Percentiles rank a stretch among this genome's conserved stretches.
These are phyloP conservation scores for Macquaria australasica DNA, from an alignment of 2,113 vertebrate genomes.

Conservation along the genomic window DNA sequence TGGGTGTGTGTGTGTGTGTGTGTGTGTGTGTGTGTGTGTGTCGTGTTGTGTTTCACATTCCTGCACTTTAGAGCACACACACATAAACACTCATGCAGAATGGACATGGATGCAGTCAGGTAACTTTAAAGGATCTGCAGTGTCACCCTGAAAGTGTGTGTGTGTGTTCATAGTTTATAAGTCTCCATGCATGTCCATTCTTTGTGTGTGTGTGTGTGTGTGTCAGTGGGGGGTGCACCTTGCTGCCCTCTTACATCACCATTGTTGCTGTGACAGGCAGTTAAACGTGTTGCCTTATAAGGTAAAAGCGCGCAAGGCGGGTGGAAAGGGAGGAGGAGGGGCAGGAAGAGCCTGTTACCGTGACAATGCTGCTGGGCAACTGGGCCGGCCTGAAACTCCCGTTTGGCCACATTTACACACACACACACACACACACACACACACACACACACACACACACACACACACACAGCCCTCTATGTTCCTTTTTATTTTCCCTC, in stretches of 20 bases:
- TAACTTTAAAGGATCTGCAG: neutral
- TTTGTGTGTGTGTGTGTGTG: conserved; percentile 19
- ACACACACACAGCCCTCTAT: neutral
- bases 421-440: neutral
- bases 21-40: neutral
- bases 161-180: neutral
- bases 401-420: conserved; percentile 71
- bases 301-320: conserved; percentile 72
- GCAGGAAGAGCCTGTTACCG: conserved; percentile 79
- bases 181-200: neutral
- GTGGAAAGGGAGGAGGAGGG: conserved; percentile 56
- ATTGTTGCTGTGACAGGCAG: conserved; percentile 71
- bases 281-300: conserved; percentile 82
- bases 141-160: conserved; percentile 5
- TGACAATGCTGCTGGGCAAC: conserved; percentile 79
- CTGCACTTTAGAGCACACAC: conserved; percentile 11
- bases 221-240: conserved; percentile 43
- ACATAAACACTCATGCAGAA: conserved; percentile 16
- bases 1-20: neutral
- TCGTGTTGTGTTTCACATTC: conserved; percentile 60
- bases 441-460: conserved; percentile 3
- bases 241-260: conserved; percentile 75
- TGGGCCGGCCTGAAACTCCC: conserved; percentile 76
- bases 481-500: neutral
- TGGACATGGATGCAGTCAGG: neutral